A percentile compares a stretch with the other conserved stretches of the same genome.
Conservation (phyloP, 92 coral and sea anemone species). For the Epizoanthus stellaris region DNA sequence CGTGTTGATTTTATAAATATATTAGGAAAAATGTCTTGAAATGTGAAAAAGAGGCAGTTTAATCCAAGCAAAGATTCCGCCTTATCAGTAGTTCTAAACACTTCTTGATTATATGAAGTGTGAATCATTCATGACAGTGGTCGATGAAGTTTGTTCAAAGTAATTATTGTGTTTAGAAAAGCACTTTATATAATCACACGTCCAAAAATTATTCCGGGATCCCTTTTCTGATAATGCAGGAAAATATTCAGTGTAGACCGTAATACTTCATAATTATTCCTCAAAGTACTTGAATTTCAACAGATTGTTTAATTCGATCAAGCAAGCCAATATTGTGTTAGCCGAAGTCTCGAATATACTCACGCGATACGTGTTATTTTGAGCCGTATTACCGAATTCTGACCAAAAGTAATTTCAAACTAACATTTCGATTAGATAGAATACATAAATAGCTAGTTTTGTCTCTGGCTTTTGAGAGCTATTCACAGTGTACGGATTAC, state of each 20-base stretch:
- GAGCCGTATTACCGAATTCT: neutral
- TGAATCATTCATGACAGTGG: conserved; percentile 45
- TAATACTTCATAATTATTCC: no score
- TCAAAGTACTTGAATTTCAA: no score
- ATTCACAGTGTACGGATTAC: neutral
- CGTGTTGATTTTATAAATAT: neutral
- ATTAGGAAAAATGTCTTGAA: neutral
- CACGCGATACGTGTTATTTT: neutral
- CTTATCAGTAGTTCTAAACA: conserved; percentile 31
- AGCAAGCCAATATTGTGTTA: no score
- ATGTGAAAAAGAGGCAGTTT: neutral
- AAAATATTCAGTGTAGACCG: no score
- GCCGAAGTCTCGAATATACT: no score
- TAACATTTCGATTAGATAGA: neutral
- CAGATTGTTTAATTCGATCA: no score
- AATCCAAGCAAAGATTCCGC: conserved; percentile 15
- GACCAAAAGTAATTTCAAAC: neutral
- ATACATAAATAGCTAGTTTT: neutral
- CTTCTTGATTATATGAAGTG: conserved; percentile 29
- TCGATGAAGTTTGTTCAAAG: conserved; percentile 33
- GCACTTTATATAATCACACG: no score
- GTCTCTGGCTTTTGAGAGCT: neutral
- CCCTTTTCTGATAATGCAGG: no score
- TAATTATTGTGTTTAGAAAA: conserved; percentile 8
- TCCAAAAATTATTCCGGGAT: no score